Conservation (phyloP, 2,113 vertebrate genomes). For the Podilymbus podiceps region DNA sequence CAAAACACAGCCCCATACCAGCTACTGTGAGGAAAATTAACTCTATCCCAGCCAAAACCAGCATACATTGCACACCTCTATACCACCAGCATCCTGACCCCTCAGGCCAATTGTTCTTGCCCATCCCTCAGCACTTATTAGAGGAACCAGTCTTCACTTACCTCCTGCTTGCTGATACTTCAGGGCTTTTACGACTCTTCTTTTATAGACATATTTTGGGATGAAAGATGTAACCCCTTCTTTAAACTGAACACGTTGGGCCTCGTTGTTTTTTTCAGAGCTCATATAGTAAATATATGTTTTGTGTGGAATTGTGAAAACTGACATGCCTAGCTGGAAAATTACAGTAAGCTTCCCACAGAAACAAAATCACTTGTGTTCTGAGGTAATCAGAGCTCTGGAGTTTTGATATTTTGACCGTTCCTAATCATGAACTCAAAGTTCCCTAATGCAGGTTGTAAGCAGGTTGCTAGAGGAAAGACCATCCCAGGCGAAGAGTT, state of each 20-base stretch:
- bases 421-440: not conserved
- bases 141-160: not conserved
- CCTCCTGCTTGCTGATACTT: not conserved
- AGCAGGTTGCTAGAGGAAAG: not conserved
- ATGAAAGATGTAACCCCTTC: not conserved
- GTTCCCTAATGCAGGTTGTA: not conserved
- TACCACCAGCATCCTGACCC: not conserved
- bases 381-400: not conserved
- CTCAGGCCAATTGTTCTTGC: not conserved
- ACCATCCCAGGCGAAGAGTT: fast-evolving
- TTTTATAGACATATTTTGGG: not conserved
- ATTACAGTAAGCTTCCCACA: not conserved
- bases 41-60: too few species aligned
- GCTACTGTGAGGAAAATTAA: too few species aligned
- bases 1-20: too few species aligned
- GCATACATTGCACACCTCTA: not conserved
- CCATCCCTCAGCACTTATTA: not conserved
- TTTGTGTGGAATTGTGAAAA: not conserved
- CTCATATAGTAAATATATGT: not conserved
- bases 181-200: not conserved
- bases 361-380: not conserved
- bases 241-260: not conserved
- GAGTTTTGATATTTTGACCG: not conserved
- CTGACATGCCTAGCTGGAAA: not conserved
- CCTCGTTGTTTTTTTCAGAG: not conserved